phyloP scores from a whole-genome alignment of 1,140 invertebrate species.

The Aphidius ervi region DNA sequence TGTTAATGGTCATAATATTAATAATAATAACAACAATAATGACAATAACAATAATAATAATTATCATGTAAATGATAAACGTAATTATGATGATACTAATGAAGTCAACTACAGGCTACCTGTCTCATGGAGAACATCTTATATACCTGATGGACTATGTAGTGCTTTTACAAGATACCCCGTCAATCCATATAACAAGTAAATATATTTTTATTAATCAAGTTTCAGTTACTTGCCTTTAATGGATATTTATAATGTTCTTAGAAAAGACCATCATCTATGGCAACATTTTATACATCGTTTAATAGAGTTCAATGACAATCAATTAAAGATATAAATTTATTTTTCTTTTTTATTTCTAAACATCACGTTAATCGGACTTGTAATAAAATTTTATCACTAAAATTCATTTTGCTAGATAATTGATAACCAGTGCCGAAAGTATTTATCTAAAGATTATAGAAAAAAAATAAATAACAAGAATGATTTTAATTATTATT shows the following conservation, averaged over 20 bases:
- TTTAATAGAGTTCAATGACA: too few species aligned
- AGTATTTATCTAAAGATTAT: too few species aligned
- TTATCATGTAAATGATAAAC: conserved; percentile 33
- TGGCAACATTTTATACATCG: too few species aligned
- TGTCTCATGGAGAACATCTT: conserved; percentile 31
- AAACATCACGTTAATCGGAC: too few species aligned
- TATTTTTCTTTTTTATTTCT: too few species aligned
- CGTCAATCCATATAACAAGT: conserved; percentile 36
- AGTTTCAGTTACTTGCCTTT: background rate
- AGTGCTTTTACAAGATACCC: conserved; percentile 49
- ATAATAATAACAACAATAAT: conserved; percentile 40
- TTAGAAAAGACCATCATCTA: too few species aligned
- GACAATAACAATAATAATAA: conserved; percentile 39
- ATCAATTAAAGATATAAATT: too few species aligned
- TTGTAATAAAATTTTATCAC: too few species aligned
- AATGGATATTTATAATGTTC: background rate
- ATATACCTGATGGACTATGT: conserved; percentile 31
- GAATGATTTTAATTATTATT: too few species aligned
- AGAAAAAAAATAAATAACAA: too few species aligned
- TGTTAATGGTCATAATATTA: background rate
- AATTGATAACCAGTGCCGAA: too few species aligned
- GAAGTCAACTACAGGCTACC: conserved; percentile 44
- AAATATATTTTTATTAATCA: conserved; percentile 15
- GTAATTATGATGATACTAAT: conserved; percentile 36
- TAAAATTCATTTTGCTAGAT: too few species aligned